Evolutionary conservation across 2,797 vertebrate genomes (phyloP).

Genomic region (Eulemur mongoz): DNA sequence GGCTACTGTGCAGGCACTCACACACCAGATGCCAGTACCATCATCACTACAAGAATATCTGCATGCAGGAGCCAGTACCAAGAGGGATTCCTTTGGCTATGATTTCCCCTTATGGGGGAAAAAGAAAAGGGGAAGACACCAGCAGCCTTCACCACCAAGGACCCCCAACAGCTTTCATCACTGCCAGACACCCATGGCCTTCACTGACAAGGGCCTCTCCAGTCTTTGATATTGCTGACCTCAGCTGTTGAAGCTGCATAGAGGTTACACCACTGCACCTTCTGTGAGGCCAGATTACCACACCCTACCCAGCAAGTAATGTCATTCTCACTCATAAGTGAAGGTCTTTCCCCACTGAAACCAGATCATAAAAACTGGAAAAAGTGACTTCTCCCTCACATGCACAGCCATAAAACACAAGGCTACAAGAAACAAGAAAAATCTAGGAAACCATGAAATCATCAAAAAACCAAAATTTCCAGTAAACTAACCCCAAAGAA

Average conservation of each 20-base stretch:
- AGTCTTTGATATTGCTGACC: neutral
- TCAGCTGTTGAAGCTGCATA: neutral
- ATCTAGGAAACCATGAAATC: neutral
- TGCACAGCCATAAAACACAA: neutral
- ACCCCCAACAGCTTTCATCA: neutral
- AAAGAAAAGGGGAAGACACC: neutral
- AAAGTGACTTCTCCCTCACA: neutral
- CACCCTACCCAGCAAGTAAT: too few species aligned
- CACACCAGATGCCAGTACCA: neutral
- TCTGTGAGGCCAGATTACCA: neutral
- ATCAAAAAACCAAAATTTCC: neutral
- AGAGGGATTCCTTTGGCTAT: neutral
- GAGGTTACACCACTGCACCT: neutral
- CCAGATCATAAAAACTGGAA: neutral
- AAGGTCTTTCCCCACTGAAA: neutral
- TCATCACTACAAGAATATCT: neutral
- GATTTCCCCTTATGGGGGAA: neutral
- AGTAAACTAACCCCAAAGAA: neutral
- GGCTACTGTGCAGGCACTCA: neutral
- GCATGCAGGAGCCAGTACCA: neutral
- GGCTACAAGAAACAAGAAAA: neutral
- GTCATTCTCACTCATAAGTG: too few species aligned
- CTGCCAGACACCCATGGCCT: neutral
- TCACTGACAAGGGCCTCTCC: neutral
- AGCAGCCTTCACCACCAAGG: neutral